A percentile compares a stretch with the other conserved stretches of the same genome.
phyloP scores from a whole-genome alignment of 2,113 vertebrate species.

The Vireo altiloquus region DNA sequence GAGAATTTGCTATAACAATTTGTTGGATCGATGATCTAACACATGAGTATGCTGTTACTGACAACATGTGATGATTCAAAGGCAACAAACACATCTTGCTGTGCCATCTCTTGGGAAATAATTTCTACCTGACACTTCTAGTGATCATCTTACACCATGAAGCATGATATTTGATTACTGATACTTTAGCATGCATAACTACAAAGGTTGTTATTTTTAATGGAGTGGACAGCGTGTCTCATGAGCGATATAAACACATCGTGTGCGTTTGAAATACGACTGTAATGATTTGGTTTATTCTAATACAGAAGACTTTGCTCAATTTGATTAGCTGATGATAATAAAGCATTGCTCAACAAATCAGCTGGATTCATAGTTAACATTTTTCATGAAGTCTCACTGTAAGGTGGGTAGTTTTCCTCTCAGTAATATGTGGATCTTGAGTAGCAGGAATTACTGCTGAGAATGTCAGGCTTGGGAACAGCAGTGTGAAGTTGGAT shows the following conservation, averaged over 20 bases:
- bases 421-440: not conserved
- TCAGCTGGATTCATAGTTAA: conserved; percentile 3
- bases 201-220: conserved; percentile 42
- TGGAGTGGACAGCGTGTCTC: conserved; percentile 1
- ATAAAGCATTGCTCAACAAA: conserved; percentile 1
- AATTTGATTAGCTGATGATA: conserved; percentile 45
- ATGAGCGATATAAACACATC: not conserved
- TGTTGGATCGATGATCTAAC: not conserved
- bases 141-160: conserved; percentile 35
- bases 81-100: conserved; percentile 3
- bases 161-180: conserved; percentile 51
- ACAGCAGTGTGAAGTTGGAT: not conserved
- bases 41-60: not conserved
- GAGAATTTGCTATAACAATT: conserved; percentile 12
- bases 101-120: conserved; percentile 1
- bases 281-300: not conserved
- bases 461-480: not conserved
- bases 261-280: not conserved
- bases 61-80: conserved; percentile 41
- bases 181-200: conserved; percentile 26
- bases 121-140: conserved; percentile 43
- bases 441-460: not conserved
- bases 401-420: not conserved
- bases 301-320: not conserved
- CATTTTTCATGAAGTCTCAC: not conserved